phyloP scores from a whole-genome alignment of 2,888 invertebrate genomes.

The Ellobium chinense region DNA sequence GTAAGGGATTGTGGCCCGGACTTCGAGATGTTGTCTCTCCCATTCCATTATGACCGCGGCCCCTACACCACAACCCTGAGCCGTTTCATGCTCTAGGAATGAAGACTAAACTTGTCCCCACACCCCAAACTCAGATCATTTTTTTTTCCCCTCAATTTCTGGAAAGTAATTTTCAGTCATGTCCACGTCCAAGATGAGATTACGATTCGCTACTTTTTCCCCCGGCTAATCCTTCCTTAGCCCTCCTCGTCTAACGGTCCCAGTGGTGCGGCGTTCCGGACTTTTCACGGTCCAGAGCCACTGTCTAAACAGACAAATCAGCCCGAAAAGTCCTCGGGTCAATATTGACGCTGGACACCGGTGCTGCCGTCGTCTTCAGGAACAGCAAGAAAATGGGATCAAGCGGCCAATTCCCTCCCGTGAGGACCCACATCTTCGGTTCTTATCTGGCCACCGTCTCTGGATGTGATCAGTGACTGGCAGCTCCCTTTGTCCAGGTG shows the following conservation, averaged over 20 bases:
- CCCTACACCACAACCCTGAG: not conserved
- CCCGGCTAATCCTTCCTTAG: conserved; percentile 6
- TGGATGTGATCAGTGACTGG: not conserved
- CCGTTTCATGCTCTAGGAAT: not conserved
- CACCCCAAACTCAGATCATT: no score
- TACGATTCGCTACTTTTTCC: conserved; percentile 1
- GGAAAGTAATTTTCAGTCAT: not conserved
- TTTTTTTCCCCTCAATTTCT: not conserved
- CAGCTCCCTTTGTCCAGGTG: conserved; percentile 23
- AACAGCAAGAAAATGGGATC: conserved; percentile 20
- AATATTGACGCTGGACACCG: conserved; percentile 27
- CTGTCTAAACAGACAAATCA: conserved; percentile 37
- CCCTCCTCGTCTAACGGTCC: not conserved
- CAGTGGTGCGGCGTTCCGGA: not conserved
- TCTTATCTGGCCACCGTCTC: not conserved
- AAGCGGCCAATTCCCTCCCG: conserved; percentile 14
- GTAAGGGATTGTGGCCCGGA: not conserved
- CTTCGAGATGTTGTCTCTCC: not conserved
- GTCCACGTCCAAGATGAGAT: not conserved
- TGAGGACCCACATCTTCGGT: not conserved
- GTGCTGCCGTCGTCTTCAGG: not conserved
- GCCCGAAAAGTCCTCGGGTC: conserved; percentile 17
- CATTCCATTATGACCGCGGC: not conserved
- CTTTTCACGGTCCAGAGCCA: not conserved
- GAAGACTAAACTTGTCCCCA: not conserved